Conservation (phyloP, 1,140 invertebrate species). For the Triops cancriformis region DNA sequence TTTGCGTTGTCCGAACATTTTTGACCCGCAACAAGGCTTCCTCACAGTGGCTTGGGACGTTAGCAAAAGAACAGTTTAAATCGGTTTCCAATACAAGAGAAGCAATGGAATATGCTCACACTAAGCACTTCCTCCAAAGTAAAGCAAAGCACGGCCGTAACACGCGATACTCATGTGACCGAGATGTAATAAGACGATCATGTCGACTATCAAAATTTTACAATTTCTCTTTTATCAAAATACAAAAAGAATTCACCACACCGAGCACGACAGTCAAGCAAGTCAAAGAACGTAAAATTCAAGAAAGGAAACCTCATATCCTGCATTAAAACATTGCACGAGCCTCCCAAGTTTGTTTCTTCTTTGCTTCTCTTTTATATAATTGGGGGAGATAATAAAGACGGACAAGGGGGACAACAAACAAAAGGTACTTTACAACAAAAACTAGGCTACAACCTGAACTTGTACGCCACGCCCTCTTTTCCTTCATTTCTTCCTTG, state of each 20-base stretch:
- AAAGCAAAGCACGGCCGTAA: too few relatives aligned
- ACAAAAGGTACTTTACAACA: slow-evolving; percentile 11
- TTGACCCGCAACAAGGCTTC: too few relatives aligned
- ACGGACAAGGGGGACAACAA: background rate
- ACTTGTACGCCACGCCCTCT: background rate
- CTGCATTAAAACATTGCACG: background rate
- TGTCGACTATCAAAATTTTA: background rate
- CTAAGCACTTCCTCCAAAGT: too few relatives aligned
- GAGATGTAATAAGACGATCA: background rate
- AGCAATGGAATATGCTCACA: too few relatives aligned
- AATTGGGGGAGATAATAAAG: background rate
- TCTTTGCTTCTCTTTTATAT: too few relatives aligned
- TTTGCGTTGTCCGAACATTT: too few relatives aligned
- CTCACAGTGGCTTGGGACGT: too few relatives aligned
- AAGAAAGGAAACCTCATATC: background rate
- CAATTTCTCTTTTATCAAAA: background rate
- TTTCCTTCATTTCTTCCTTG: too few relatives aligned
- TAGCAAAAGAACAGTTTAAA: too few relatives aligned
- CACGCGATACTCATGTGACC: background rate
- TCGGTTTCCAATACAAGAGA: too few relatives aligned
- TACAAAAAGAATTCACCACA: background rate
- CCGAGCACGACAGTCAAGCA: background rate
- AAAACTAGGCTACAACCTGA: background rate
- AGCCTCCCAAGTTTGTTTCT: background rate
- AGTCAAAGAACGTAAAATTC: background rate